Conservation (phyloP, 2,888 invertebrate genomes). For the Ormia ochracea region DNA sequence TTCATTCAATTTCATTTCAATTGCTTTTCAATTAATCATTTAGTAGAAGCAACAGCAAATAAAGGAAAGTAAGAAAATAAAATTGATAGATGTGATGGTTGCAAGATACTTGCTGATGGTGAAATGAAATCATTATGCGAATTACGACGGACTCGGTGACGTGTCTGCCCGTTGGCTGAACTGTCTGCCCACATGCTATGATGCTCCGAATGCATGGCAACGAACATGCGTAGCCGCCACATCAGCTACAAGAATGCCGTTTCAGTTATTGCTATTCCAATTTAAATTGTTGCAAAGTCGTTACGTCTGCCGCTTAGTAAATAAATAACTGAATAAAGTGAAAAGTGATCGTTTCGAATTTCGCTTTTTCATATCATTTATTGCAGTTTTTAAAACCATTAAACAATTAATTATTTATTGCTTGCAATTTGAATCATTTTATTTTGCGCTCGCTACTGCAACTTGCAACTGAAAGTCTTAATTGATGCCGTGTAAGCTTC, state of each 20-base stretch:
- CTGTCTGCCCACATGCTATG: slow-evolving; percentile 20
- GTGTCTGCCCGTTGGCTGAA: slow-evolving; percentile 3
- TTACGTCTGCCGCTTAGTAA: slow-evolving; percentile 21
- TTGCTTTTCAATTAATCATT: slow-evolving; percentile 53
- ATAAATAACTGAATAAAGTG: slow-evolving; percentile 43
- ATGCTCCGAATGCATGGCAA: not conserved
- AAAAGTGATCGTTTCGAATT: slow-evolving; percentile 50
- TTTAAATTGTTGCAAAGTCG: slow-evolving; percentile 13
- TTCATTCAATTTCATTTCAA: slow-evolving; percentile 43
- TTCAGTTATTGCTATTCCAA: slow-evolving; percentile 6
- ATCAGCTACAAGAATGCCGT: slow-evolving; percentile 1
- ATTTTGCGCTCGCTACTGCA: slow-evolving; percentile 29
- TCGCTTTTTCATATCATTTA: slow-evolving; percentile 1
- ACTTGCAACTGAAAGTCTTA: not conserved
- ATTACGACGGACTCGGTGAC: slow-evolving; percentile 8
- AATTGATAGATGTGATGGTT: slow-evolving; percentile 49
- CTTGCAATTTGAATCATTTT: slow-evolving; percentile 32
- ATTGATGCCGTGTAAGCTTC: slow-evolving; percentile 10
- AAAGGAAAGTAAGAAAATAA: not conserved
- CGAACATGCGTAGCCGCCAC: slow-evolving; percentile 48
- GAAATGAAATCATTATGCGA: slow-evolving; percentile 37
- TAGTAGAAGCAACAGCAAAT: not conserved
- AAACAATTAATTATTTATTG: slow-evolving; percentile 50
- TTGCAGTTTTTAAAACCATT: slow-evolving; percentile 8
- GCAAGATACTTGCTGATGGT: slow-evolving; percentile 47